Evolutionary conservation across 2,797 vertebrate species (phyloP).

Genomic region (Sparus aurata): DNA sequence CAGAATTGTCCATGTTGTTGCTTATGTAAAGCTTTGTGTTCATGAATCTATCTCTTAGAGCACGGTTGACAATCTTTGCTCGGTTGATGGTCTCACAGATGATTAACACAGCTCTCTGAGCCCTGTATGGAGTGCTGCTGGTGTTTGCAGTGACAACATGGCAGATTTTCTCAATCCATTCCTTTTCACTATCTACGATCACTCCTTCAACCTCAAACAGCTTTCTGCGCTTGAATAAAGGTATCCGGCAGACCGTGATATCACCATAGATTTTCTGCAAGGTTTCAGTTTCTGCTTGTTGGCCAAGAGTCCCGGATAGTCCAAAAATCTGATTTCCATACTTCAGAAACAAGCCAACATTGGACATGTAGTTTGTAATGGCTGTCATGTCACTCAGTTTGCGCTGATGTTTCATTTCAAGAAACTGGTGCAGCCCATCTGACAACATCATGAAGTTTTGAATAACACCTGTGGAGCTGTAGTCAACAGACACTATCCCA

Average conservation of each 20-base stretch:
- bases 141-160: conserved; percentile 46
- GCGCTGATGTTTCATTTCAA: conserved; percentile 79
- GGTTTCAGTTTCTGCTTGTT: conserved; percentile 66
- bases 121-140: too few relatives aligned
- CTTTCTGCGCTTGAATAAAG: conserved; percentile 75
- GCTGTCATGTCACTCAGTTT: conserved; percentile 56
- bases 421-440: conserved; percentile 82
- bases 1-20: conserved; percentile 74
- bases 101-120: conserved; percentile 72
- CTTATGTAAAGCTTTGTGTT: conserved; percentile 65
- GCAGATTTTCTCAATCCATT: conserved; percentile 72
- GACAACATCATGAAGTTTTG: conserved; percentile 69
- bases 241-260: conserved; percentile 74
- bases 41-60: not conserved
- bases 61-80: conserved; percentile 42
- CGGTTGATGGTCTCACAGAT: conserved; percentile 80
- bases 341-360: conserved; percentile 67
- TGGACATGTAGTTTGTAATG: too few relatives aligned
- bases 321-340: conserved; percentile 77
- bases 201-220: conserved; percentile 76
- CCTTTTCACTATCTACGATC: conserved; percentile 22
- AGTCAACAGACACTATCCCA: conserved; percentile 72
- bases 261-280: conserved; percentile 70
- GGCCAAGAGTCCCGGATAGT: conserved; percentile 80
- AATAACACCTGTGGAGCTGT: conserved; percentile 76